Evolutionary conservation across 2,113 vertebrate species (phyloP).

Genomic region (Pangasianodon gigas): DNA sequence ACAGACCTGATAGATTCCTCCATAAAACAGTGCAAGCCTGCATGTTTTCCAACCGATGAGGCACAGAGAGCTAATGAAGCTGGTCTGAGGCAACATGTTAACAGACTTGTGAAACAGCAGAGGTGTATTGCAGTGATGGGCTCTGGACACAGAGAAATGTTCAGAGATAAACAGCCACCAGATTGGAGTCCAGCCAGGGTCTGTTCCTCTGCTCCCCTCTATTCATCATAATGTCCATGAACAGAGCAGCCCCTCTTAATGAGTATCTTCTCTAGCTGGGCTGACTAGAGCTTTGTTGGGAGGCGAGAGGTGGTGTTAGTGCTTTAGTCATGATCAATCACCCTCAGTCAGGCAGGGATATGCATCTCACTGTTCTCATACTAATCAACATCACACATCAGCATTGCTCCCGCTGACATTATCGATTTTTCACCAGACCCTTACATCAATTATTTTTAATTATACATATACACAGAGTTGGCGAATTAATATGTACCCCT

Average conservation of each 20-base stretch:
- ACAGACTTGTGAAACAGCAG: constrained; percentile 36
- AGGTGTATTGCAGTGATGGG: constrained; percentile 35
- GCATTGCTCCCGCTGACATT: constrained; percentile 78
- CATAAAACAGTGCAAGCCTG: neutral
- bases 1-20: neutral
- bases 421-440: constrained; percentile 79
- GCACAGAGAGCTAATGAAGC: constrained; percentile 14
- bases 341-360: constrained; percentile 71
- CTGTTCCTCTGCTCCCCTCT: constrained; percentile 33
- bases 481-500: neutral
- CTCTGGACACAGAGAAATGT: constrained; percentile 30
- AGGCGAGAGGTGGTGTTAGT: constrained; percentile 35
- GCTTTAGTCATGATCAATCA: constrained; percentile 77
- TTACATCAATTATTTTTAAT: constrained; percentile 84
- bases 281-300: constrained; percentile 32
- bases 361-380: constrained; percentile 73
- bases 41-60: neutral
- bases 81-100: constrained; percentile 14
- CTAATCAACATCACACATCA: constrained; percentile 74
- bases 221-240: constrained; percentile 51
- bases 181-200: constrained; percentile 43
- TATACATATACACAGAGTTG: constrained; percentile 54
- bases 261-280: constrained; percentile 39
- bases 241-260: constrained; percentile 42
- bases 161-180: constrained; percentile 47